Evolutionary conservation across 2,888 invertebrate genomes (phyloP).

Genomic region (Malthinus flaveolus): DNA sequence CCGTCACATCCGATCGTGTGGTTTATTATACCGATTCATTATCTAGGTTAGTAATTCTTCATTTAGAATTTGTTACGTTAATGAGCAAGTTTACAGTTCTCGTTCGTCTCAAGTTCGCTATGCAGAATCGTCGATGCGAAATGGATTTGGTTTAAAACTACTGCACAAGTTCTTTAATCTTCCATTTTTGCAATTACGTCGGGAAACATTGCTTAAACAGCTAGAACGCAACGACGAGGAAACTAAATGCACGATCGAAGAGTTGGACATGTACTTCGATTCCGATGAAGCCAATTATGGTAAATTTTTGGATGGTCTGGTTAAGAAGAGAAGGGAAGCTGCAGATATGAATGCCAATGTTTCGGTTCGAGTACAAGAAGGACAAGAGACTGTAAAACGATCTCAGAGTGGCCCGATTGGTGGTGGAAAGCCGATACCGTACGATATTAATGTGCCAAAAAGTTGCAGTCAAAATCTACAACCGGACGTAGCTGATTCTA

Average conservation of each 20-base stretch:
- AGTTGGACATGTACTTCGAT: constrained; percentile 75
- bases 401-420: constrained; percentile 55
- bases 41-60: constrained; percentile 54
- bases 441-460: constrained; percentile 41
- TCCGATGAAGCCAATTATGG: constrained; percentile 78
- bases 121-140: constrained; percentile 92
- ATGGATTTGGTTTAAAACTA: constrained; percentile 90
- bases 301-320: constrained; percentile 73
- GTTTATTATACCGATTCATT: constrained; percentile 69
- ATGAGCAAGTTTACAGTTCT: constrained; percentile 38
- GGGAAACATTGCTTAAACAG: constrained; percentile 79
- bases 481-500: not conserved
- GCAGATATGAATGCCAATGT: constrained; percentile 66
- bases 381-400: constrained; percentile 49
- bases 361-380: constrained; percentile 49
- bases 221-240: constrained; percentile 84
- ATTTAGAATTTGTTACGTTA: not conserved
- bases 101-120: constrained; percentile 76
- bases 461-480: constrained; percentile 45
- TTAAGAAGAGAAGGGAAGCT: constrained; percentile 72
- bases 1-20: constrained; percentile 74
- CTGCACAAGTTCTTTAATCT: constrained; percentile 94
- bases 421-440: constrained; percentile 54
- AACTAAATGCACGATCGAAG: constrained; percentile 73
- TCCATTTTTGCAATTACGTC: constrained; percentile 89